Conservation (phyloP, 2,113 vertebrate species). For the Synchiropus splendidus region DNA sequence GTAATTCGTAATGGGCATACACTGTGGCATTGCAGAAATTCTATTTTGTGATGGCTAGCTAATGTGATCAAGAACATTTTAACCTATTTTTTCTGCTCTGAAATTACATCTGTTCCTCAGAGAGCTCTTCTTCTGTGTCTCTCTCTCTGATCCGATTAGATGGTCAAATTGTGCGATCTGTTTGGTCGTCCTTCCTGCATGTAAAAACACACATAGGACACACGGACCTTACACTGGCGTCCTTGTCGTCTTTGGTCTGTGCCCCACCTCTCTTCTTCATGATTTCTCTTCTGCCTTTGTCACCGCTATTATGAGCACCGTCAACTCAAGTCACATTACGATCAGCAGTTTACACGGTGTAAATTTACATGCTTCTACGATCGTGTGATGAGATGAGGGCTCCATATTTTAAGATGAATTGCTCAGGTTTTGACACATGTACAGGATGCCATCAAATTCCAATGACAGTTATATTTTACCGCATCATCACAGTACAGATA, state of each 20-base stretch:
- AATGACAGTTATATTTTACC: too few relatives aligned
- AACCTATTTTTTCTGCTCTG: conserved; percentile 64
- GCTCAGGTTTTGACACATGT: too few relatives aligned
- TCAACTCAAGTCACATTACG: too few relatives aligned
- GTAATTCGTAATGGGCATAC: conserved; percentile 79
- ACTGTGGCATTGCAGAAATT: conserved; percentile 81
- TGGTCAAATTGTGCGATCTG: conserved; percentile 47
- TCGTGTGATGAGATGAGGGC: too few relatives aligned
- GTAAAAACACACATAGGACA: conserved; percentile 15
- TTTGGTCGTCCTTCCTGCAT: conserved; percentile 58
- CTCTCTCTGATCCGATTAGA: conserved; percentile 65
- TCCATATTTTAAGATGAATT: too few relatives aligned
- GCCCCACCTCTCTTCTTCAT: conserved; percentile 27
- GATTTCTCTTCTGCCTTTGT: conserved; percentile 12
- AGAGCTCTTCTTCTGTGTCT: conserved; percentile 46
- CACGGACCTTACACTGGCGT: conserved; percentile 32
- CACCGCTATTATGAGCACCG: conserved; percentile 1
- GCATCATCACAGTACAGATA: too few relatives aligned
- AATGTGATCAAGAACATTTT: conserved; percentile 79
- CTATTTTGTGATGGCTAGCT: conserved; percentile 74
- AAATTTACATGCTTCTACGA: too few relatives aligned
- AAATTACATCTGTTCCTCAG: conserved; percentile 69
- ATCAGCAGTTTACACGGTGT: too few relatives aligned
- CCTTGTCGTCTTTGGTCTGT: conserved; percentile 31
- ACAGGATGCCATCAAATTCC: too few relatives aligned